phyloP scores from a whole-genome alignment of 2,888 invertebrate genomes.

The Argynnis bischoffii region DNA sequence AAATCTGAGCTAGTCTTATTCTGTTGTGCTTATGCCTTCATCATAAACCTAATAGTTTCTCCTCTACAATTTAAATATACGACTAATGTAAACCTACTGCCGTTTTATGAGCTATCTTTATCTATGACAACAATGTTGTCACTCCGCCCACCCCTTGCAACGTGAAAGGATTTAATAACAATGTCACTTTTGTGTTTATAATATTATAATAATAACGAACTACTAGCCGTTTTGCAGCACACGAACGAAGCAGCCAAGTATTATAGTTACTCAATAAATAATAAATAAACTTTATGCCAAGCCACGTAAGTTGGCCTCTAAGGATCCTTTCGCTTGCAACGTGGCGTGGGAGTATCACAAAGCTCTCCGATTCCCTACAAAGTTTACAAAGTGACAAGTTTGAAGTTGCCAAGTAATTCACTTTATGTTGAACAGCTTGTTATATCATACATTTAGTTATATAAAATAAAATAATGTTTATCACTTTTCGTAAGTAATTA shows the following conservation, averaged over 20 bases:
- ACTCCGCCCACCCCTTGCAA: not conserved
- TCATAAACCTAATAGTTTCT: too few relatives aligned
- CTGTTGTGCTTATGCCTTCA: too few relatives aligned
- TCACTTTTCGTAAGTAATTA: too few relatives aligned
- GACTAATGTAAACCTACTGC: too few relatives aligned
- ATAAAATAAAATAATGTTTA: too few relatives aligned
- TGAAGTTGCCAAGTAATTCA: slow-evolving; percentile 13
- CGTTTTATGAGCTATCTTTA: too few relatives aligned
- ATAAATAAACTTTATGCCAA: too few relatives aligned
- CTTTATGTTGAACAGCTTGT: not conserved
- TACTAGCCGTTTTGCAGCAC: not conserved
- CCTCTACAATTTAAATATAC: too few relatives aligned
- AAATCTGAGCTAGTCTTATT: too few relatives aligned
- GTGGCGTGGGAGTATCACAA: slow-evolving; percentile 9
- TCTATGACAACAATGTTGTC: not conserved
- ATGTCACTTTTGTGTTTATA: not conserved
- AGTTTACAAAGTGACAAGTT: not conserved
- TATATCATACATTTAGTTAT: too few relatives aligned
- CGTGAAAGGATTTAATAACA: not conserved
- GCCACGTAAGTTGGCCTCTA: too few relatives aligned
- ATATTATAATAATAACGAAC: not conserved
- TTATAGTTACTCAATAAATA: too few relatives aligned
- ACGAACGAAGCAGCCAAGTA: not conserved
- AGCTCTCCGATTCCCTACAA: not conserved
- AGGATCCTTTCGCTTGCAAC: slow-evolving; percentile 1